Evolutionary conservation across 2,797 vertebrate genomes (phyloP), one percentile per base, ranked within the genome.

Genomic region (Carduelis carduelis): DNA sequence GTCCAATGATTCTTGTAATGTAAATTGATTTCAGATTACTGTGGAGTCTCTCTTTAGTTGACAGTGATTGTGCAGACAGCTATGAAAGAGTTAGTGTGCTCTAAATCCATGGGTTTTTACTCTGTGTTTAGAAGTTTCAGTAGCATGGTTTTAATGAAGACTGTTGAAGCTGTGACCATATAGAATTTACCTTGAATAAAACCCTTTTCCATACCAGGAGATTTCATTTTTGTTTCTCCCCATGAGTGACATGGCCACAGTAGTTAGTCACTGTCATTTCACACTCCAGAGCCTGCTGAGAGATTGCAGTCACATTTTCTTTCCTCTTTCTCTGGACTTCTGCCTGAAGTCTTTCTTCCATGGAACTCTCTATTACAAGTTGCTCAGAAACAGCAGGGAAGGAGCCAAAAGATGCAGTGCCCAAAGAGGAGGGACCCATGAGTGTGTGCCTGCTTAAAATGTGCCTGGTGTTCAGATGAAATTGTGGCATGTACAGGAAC

Each of bases 11-110:
- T 94, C 59, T 94, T 95, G 91, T 85, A 95, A 96, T 82, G 80
- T 92, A 95, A 97, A 96, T 89, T 96, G 53, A 74, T 97, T 96
- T 96, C 95, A 96, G 89, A 96, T 96, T 95, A 79, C 93, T 92
- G 81, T 79, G 65, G 76, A 94, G 43, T 55, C 37, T 91, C 74
- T 86, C 56, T 87, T 75, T 81, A 79, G 35, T 43, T 97, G 87
- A 64, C 64, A 35, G 30, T 85, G 65, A 86, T 94, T 88, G 39
- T 65, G 53, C 32, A 95, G 80, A 84, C 28, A 92, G 55, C 79
- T 95, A 83, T 83, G 50, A 68, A 61, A 68, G 81, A 83, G 72
- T 93, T 91, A 68, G 71, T 79, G 60, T 90, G 47, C 60, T 81
- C 44, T 88, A 92, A 92, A 83, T 72, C 41, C 20, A 9, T 43